Evolutionary conservation across 2,888 invertebrate genomes (phyloP).

Genomic region (Cheilosia impressa): DNA sequence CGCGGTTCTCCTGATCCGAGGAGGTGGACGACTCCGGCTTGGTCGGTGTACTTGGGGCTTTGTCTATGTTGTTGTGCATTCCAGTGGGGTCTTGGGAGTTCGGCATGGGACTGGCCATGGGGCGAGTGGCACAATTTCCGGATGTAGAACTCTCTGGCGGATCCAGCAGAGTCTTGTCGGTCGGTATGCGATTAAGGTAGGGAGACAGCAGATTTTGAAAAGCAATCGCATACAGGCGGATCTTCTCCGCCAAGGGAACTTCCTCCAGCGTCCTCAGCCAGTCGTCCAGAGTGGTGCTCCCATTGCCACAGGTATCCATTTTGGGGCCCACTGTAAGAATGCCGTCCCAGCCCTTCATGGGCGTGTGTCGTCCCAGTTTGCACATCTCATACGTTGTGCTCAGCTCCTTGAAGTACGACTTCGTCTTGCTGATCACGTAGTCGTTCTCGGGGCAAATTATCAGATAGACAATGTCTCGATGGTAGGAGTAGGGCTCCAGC

Average conservation of each 20-base stretch:
- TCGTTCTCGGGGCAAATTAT: constrained; percentile 97
- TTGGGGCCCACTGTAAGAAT: constrained; percentile 91
- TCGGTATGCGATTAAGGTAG: constrained; percentile 89
- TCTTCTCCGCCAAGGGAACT: constrained; percentile 91
- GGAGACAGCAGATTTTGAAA: constrained; percentile 91
- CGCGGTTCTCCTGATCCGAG: constrained; percentile 76
- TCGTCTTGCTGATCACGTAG: constrained; percentile 90
- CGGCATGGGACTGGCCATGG: constrained; percentile 85
- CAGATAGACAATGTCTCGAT: constrained; percentile 96
- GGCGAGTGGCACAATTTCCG: constrained; percentile 77
- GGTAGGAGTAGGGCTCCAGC: constrained; percentile 98
- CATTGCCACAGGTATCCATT: constrained; percentile 79
- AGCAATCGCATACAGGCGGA: constrained; percentile 94
- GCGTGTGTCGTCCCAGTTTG: constrained; percentile 95
- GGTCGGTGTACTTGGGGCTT: constrained; percentile 85
- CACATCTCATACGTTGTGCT: constrained; percentile 97
- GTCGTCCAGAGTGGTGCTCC: constrained; percentile 89
- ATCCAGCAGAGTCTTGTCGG: constrained; percentile 90
- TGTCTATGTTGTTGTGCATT: constrained; percentile 79
- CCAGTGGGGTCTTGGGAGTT: constrained; percentile 82
- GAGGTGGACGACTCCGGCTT: constrained; percentile 80
- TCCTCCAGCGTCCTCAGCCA: constrained; percentile 95
- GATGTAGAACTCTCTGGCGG: constrained; percentile 84
- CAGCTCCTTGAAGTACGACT: constrained; percentile 95
- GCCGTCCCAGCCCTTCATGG: constrained; percentile 94